Base-by-base conservation (phyloP, 2,888 invertebrate species). In the Perithous albicinctus region DNA sequence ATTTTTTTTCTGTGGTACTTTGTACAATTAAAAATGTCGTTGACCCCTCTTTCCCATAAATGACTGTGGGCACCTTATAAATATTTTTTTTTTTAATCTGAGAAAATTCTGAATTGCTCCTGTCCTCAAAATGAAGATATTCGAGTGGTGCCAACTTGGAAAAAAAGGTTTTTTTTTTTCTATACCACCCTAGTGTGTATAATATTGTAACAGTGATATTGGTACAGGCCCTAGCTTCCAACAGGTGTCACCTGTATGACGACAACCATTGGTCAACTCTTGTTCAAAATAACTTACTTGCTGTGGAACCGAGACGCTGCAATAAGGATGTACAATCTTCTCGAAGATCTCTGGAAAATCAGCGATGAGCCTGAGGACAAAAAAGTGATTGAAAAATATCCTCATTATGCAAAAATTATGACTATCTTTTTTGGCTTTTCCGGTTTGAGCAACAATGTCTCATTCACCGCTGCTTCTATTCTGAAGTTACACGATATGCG, bases 201-300 rank as follows among this genome's bases (percentile, higher is more conserved):
- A 7, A 15, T 18, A 46, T 6, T 41, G 18, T 46, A 18, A 18
- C 18, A 6, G 51, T 8, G 10, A 23, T 12, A n/a, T 12, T 54
- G 54, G 54, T 29, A 29, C 54, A 54, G 54, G 54, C 54, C 6
- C 12, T 32, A 15, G 32, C 38, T 54, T 38, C 43, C 3, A 29
- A 18, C 73, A 84, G 85, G 80, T 5, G 80, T 84, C 8, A 86
- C 84, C 35, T 84, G 84, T 43, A 74, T 84, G 5, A 20, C 69
- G 29, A 83, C 64, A 2, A 70, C 81, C 0, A 46, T 86, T 3
- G 73, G 51, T 1, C 85, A 86, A 23, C 41, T 82, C 12, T n/a
- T 80, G 0, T 85, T 83, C 43, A 87, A 87, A 74, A 76, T 86
- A 75, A 10, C 82, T 8, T 87, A 87, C 46, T 32, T 87, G 35